phyloP scores from a whole-genome alignment of 92 coral and sea anemone genomes.

The Palythoa grandiflora region DNA sequence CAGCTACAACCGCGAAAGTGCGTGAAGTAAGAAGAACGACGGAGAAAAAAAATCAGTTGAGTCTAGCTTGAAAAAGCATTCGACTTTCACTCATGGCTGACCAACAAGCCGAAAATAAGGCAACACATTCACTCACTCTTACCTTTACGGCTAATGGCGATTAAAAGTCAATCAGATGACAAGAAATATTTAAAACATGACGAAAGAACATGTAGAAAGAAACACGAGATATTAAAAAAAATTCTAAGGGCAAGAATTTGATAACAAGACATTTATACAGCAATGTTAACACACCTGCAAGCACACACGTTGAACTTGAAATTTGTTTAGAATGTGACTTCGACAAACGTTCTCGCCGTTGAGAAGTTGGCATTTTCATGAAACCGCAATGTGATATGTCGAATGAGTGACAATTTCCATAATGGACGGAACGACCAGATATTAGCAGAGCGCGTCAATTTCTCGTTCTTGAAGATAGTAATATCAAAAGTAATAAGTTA shows the following conservation, averaged over 20 bases:
- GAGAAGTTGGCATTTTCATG: slow-evolving; percentile 38
- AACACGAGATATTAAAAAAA: not conserved
- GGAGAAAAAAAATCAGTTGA: not conserved
- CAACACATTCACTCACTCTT: not conserved
- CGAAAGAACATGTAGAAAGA: not conserved
- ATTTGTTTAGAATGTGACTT: slow-evolving; percentile 8
- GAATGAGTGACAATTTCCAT: slow-evolving; percentile 45
- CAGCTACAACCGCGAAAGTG: not conserved
- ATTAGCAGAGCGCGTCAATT: slow-evolving; percentile 35
- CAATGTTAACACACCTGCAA: slow-evolving; percentile 30
- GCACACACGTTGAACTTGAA: slow-evolving; percentile 1
- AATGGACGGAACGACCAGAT: slow-evolving; percentile 36
- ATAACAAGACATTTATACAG: slow-evolving; percentile 16
- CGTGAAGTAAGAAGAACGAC: not conserved
- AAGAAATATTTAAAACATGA: slow-evolving; percentile 14
- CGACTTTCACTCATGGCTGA: not conserved
- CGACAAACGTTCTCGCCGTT: slow-evolving; percentile 31
- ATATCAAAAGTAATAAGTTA: slow-evolving; percentile 38
- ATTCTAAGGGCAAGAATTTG: not conserved
- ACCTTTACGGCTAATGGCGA: not conserved
- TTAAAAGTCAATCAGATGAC: slow-evolving; percentile 5
- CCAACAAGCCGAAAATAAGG: not conserved
- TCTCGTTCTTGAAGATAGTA: slow-evolving; percentile 26
- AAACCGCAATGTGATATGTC: slow-evolving; percentile 47
- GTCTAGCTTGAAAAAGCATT: not conserved